Percentiles rank a stretch among this genome's conserved stretches.
These are phyloP conservation scores for Andricus grossulariae DNA, from an alignment of 1,140 invertebrate genomes.

Conservation along the genomic window DNA sequence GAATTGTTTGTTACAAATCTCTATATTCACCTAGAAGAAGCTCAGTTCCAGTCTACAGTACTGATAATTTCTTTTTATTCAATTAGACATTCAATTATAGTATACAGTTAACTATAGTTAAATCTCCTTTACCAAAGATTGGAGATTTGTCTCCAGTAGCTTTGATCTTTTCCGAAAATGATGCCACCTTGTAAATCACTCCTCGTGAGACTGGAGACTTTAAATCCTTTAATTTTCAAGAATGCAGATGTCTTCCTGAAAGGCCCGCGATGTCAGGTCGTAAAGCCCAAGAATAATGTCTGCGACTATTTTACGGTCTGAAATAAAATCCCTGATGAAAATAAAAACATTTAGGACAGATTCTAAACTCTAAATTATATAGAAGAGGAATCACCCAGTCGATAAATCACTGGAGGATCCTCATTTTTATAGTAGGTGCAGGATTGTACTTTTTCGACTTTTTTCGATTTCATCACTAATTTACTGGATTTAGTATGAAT, in stretches of 20 bases:
- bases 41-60: no score
- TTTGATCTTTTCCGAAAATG: conserved; percentile 29
- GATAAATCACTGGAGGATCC: neutral
- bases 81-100: no score
- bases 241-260: conserved; percentile 29
- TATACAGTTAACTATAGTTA: no score
- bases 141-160: neutral
- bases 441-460: neutral
- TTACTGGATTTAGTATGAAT: no score
- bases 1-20: no score
- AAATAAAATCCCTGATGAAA: conserved; percentile 3
- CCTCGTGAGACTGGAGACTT: neutral
- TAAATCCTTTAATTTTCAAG: conserved; percentile 22
- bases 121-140: neutral
- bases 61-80: no score
- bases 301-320: conserved; percentile 31
- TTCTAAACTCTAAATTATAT: neutral
- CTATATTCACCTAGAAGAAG: no score
- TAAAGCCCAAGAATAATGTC: conserved; percentile 35
- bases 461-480: no score
- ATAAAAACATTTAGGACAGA: conserved; percentile 16
- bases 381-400: neutral
- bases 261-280: neutral
- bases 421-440: neutral
- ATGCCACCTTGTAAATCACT: conserved; percentile 4